Base-by-base conservation (phyloP, 2,888 invertebrate species). In the Furcula furcula region DNA sequence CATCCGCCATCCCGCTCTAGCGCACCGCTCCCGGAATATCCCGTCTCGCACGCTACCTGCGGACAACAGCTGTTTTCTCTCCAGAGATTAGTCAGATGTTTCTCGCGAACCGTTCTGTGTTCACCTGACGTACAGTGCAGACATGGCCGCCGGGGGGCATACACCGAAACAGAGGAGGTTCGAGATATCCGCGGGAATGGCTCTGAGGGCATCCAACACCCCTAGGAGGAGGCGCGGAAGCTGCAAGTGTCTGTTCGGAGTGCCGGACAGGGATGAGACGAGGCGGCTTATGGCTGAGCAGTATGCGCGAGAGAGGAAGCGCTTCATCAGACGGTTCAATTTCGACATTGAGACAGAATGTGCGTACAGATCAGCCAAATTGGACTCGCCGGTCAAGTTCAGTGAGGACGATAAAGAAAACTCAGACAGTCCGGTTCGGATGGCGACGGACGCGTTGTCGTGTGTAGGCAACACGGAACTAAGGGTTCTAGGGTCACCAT, bases 241-340 rank as follows among this genome's bases (percentile, higher is more conserved):
- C 58, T 89, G 89, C 72, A 90, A 89, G 63, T 92, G 92, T 58
- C 69, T 93, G 2, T 93, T 93, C 54, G 92, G 92, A 5, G 84
- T 86, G 1, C 90, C 92, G 7, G 90, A 91, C 55, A 70, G 90
- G 3, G 89, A 89, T 14, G 92, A 92, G 34, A 92, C 92, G 3
- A 86, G 79, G 31, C 83, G 90, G 20, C 67, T 92, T 53, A 80
- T 92, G 47, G 89, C 91, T 19, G 91, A 92, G 38, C 91, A 92
- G 44, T 85, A 91, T 36, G 82, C 89, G 21, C 74, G 85, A 38
- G 92, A 92, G 44, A 79, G 91, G 55, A 87, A 89, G 53, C 83
- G 91, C 33, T 91, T 92, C 58, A 87, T 90, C 33, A 83, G 85
- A 40, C 78, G 91, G 53, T 93, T 92, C 69, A 92, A 92, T 54